Conservation (phyloP, 1,140 invertebrate genomes). For the Musca domestica region DNA sequence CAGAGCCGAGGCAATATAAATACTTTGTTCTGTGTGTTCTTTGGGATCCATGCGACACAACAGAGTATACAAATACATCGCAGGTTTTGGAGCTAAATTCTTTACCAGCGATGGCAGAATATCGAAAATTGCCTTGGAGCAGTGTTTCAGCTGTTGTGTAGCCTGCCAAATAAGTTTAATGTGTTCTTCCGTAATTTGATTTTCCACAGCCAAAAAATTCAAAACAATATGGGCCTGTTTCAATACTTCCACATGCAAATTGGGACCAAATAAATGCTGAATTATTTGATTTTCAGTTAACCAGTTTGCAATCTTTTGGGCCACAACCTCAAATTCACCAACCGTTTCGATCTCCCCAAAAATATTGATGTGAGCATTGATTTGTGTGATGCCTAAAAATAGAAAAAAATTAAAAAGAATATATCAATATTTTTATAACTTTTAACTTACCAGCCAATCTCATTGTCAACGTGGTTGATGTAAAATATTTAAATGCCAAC, state of each 20-base stretch:
- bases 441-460: conserved; percentile 65
- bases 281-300: conserved; percentile 88
- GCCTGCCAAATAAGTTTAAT: conserved; percentile 92
- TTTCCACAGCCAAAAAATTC: conserved; percentile 89
- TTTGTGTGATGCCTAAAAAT: conserved; percentile 77
- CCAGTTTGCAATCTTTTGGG: conserved; percentile 83
- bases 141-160: conserved; percentile 92
- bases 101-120: conserved; percentile 85
- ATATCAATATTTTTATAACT: no score
- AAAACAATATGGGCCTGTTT: conserved; percentile 92
- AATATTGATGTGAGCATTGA: conserved; percentile 88
- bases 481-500: conserved; percentile 93
- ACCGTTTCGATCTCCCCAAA: conserved; percentile 86
- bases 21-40: conserved; percentile 89
- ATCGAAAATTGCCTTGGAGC: conserved; percentile 89
- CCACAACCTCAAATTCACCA: conserved; percentile 78
- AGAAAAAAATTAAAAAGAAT: neutral
- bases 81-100: conserved; percentile 81
- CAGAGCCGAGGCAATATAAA: conserved; percentile 83
- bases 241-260: conserved; percentile 90
- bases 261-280: conserved; percentile 92
- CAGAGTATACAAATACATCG: conserved; percentile 82
- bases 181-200: conserved; percentile 85
- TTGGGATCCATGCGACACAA: conserved; percentile 82
- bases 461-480: conserved; percentile 89